Conservation (phyloP, 1,140 invertebrate species). For the Drosophila azteca region DNA sequence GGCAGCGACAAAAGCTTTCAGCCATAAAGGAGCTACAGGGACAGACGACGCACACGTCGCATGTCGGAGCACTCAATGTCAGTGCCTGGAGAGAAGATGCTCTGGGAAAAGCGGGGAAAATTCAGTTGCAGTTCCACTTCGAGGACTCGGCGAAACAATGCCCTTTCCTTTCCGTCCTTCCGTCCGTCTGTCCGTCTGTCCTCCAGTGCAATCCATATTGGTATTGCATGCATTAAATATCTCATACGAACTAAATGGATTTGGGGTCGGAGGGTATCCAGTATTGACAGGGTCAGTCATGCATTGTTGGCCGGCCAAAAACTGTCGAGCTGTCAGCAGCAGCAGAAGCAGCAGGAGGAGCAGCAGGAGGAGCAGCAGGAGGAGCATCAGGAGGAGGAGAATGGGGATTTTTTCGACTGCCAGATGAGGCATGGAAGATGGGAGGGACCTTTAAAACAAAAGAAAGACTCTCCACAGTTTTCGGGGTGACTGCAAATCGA, state of each 20-base stretch:
- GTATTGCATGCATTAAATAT: slow-evolving; percentile 73
- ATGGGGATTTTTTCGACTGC: slow-evolving; percentile 29
- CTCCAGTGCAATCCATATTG: slow-evolving; percentile 30
- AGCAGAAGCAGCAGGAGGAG: slow-evolving; percentile 17
- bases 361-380: slow-evolving; percentile 7
- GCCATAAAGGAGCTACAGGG: slow-evolving; percentile 65
- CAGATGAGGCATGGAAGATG: not conserved
- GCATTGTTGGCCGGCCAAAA: slow-evolving; percentile 77
- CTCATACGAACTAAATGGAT: slow-evolving; percentile 75
- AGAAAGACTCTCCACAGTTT: not conserved
- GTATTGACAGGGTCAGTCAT: slow-evolving; percentile 80
- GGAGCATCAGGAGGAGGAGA: no score
- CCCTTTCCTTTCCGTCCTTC: slow-evolving; percentile 40
- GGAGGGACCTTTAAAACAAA: slow-evolving; percentile 31
- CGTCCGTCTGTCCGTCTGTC: not conserved
- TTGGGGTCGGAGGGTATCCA: slow-evolving; percentile 38
- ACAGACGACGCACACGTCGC: slow-evolving; percentile 60
- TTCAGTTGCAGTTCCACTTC: slow-evolving; percentile 59
- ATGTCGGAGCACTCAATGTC: slow-evolving; percentile 81
- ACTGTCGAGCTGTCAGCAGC: slow-evolving; percentile 64
- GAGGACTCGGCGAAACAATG: slow-evolving; percentile 62
- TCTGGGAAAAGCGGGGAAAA: slow-evolving; percentile 17
- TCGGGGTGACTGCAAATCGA: slow-evolving; percentile 40
- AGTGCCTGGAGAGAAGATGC: slow-evolving; percentile 18
- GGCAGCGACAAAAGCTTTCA: slow-evolving; percentile 83